These are phyloP conservation scores for Aleadryas rufinucha DNA, from an alignment of 2,113 vertebrate genomes.

Conservation along the genomic window DNA sequence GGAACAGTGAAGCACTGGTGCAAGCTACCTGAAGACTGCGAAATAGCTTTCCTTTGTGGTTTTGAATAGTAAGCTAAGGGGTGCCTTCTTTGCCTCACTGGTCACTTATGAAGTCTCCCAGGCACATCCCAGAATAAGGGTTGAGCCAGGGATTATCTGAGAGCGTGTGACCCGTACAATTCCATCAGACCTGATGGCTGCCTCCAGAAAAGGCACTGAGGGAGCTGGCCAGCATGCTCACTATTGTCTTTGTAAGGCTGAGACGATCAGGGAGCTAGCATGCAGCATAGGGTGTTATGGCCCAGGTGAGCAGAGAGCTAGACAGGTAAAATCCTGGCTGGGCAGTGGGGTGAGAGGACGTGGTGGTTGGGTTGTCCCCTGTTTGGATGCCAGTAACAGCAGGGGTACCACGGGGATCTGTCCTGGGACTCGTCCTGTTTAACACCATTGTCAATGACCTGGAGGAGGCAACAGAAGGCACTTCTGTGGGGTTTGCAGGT, in stretches of 20 bases:
- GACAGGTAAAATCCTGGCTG: not conserved
- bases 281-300: not conserved
- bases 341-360: not conserved
- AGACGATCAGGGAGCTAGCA: not conserved
- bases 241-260: not conserved
- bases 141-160: not conserved
- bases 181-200: not conserved
- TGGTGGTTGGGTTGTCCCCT: not conserved
- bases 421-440: not conserved
- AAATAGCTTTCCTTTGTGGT: not conserved
- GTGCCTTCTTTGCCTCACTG: not conserved
- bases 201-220: not conserved
- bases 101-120: not conserved
- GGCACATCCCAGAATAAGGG: not conserved
- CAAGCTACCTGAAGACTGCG: not conserved
- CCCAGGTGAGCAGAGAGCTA: not conserved
- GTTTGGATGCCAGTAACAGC: not conserved
- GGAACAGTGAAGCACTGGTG: not conserved
- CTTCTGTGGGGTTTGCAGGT: not conserved
- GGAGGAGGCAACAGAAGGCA: not conserved
- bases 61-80: not conserved
- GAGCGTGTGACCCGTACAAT: rapidly evolving
- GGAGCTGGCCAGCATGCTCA: not conserved
- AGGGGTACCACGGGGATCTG: rapidly evolving
- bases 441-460: not conserved